These are phyloP conservation scores for Acrocephalus kingi DNA, from an alignment of 2,113 vertebrate species.

Conservation along the genomic window DNA sequence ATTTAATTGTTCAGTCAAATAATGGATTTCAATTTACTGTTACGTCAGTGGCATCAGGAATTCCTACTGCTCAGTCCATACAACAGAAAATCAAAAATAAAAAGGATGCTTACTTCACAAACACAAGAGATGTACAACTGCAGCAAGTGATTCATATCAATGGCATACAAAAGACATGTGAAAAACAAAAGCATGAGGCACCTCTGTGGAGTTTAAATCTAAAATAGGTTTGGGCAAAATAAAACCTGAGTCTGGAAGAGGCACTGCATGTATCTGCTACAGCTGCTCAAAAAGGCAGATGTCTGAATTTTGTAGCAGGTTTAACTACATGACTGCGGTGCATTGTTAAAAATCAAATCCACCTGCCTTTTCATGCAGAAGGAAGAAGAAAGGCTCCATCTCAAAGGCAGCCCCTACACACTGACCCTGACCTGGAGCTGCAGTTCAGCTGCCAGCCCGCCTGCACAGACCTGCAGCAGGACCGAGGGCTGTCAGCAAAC, in stretches of 20 bases:
- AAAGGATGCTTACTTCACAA: background rate
- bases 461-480: background rate
- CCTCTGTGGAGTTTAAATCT: background rate
- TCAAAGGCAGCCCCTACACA: background rate
- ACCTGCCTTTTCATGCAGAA: slow-evolving; percentile 11
- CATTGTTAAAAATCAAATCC: slow-evolving; percentile 13
- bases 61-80: background rate
- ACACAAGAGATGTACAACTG: background rate
- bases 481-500: background rate
- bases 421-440: background rate
- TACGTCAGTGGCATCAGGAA: background rate
- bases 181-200: background rate
- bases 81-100: background rate
- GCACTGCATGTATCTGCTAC: background rate
- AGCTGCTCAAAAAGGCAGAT: background rate
- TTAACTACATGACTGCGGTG: background rate
- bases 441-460: background rate
- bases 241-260: background rate
- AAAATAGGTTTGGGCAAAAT: background rate
- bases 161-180: background rate
- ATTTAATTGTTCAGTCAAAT: background rate
- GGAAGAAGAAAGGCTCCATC: background rate
- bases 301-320: slow-evolving; percentile 9
- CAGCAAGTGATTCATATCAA: background rate
- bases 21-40: background rate